Evolutionary conservation across 1,140 invertebrate genomes (phyloP).

Genomic region (Leguminivora glycinivorella): DNA sequence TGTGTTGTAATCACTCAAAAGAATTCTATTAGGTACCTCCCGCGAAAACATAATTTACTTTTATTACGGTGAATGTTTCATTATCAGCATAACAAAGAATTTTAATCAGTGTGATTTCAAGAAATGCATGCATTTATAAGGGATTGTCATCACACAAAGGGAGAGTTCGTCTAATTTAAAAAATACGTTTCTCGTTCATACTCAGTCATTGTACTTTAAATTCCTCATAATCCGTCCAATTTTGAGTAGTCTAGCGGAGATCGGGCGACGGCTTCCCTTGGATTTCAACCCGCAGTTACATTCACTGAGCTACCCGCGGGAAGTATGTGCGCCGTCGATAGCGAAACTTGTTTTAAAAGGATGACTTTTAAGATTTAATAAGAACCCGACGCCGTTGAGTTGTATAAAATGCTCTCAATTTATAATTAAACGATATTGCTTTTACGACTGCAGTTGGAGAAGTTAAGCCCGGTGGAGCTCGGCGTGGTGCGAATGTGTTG

Average conservation of each 20-base stretch:
- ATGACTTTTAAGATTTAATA: not conserved
- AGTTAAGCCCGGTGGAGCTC: constrained; percentile 61
- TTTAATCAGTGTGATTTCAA: constrained; percentile 44
- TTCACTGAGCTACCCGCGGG: constrained; percentile 31
- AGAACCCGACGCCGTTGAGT: not conserved
- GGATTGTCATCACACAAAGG: constrained; percentile 41
- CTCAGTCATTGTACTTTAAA: constrained; percentile 75
- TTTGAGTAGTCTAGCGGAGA: constrained; percentile 66
- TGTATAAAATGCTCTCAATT: constrained; percentile 1
- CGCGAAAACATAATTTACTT: constrained; percentile 2
- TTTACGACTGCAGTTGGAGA: constrained; percentile 51
- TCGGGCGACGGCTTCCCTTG: constrained; percentile 69
- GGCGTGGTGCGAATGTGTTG: constrained; percentile 71
- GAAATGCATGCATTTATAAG: constrained; percentile 37
- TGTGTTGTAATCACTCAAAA: not conserved
- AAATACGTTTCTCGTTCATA: constrained; percentile 68
- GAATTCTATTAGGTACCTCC: not conserved
- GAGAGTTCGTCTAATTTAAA: constrained; percentile 62
- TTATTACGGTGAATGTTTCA: constrained; percentile 30
- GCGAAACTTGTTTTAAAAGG: not conserved
- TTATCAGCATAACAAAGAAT: constrained; percentile 49
- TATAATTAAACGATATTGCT: constrained; percentile 42
- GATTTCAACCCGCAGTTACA: constrained; percentile 61
- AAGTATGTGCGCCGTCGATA: not conserved
- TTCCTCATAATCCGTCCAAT: constrained; percentile 78